Evolutionary conservation across 64 coral and sea anemone genomes (phyloP).

Genomic region (Acropora tenuis): DNA sequence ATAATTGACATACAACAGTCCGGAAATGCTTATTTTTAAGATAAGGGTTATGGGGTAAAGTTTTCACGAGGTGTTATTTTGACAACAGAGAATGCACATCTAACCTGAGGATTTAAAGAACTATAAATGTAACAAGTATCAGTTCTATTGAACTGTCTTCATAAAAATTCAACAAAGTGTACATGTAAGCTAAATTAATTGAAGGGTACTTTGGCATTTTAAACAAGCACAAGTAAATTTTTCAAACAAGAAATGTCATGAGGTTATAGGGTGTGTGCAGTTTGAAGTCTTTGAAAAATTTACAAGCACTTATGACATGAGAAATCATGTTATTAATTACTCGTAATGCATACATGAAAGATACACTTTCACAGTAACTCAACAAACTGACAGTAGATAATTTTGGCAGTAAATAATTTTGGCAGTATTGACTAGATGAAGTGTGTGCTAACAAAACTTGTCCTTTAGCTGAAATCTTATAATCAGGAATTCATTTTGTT

Average conservation of each 20-base stretch:
- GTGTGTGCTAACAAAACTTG: background rate
- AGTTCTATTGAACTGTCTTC: conserved; percentile 6
- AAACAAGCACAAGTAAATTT: background rate
- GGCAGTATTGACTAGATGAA: background rate
- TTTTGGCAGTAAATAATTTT: background rate
- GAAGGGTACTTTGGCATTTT: conserved; percentile 9
- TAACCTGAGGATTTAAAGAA: background rate
- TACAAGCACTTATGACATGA: background rate
- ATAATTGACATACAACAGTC: background rate
- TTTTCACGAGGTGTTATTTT: background rate
- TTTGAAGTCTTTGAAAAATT: background rate
- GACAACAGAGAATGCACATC: background rate
- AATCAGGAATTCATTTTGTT: background rate
- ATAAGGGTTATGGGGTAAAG: background rate
- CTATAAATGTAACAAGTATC: background rate
- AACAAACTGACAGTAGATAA: conserved; percentile 10
- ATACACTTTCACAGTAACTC: conserved; percentile 7
- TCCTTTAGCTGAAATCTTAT: background rate
- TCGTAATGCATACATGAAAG: conserved; percentile 5
- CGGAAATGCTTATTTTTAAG: background rate
- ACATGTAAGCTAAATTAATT: conserved; percentile 12
- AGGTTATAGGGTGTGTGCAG: background rate
- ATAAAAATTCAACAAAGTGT: conserved; percentile 15
- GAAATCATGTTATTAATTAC: background rate
- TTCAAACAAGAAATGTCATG: conserved; percentile 3